Base-by-base conservation (phyloP, 2,113 vertebrate species). In the Stegastes partitus region DNA sequence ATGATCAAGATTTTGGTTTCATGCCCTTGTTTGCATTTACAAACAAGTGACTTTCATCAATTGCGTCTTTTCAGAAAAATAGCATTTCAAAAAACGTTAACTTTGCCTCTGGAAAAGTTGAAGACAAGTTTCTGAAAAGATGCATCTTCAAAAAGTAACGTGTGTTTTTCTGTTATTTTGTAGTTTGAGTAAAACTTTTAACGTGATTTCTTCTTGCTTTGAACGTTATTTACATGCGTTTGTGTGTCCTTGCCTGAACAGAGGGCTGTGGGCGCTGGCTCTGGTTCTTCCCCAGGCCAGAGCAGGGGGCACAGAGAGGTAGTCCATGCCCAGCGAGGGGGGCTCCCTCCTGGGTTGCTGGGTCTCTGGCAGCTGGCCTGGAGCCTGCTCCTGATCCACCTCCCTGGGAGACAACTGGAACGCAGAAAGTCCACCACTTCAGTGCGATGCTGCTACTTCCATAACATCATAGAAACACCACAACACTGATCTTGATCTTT, bases 271-370 rank as follows among this genome's bases (percentile, higher is more conserved):
- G 42, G 96, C 95, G n/a, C 93, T 96, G 76, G 96, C 94, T 42
- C 96, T 93, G 45, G 95, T 95, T 87, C 97, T 92, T n/a, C 96
- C 96, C 97, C 97, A 98, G 65, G 94, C 94, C 54, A 98, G 85
- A 4, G 96, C 94, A 16, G 96, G 95, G 3, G 97, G 97, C n/a
- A 98, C 97, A 5, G 96, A 96, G 81, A 98, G 93, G 86, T 98
- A 98, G 91, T 98, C 96, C 97, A 98, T 98, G 68, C 96, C 93
- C 92, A 92, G 59, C 0, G 92, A 51, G 3, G 90, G 81, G 7
- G 84, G 82, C 37, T 95, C 94, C 84, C 92, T 91, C 79, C 94
- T 89, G 83, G 72, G 26, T 63, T 87, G 89, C 57, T 83, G 93
- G 53, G 92, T 90, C 81, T 96, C 96, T 57, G 89, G 58, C 44